Base-by-base conservation (phyloP, 2,888 invertebrate species). In the Azorinus chamasolen region DNA sequence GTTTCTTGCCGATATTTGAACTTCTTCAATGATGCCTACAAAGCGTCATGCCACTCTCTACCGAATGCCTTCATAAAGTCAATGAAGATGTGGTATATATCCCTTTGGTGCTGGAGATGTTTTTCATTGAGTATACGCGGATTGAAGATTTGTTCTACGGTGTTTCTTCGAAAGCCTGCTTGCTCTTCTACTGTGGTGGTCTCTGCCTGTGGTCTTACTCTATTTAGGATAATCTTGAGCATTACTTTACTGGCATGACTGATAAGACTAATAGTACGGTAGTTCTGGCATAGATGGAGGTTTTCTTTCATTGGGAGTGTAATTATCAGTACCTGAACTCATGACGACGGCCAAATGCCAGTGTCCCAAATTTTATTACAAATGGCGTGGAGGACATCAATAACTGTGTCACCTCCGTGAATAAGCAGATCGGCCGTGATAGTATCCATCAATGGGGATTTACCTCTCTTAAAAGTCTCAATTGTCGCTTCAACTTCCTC, bases 251-350 rank as follows among this genome's bases (percentile, higher is more conserved):
- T 79, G 1, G 72, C 51, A 39, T 73, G 68, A 41, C 74, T 37
- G 43, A 79, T 74, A 1, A 76, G 58, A 54, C 71, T 76, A 22
- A 79, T 75, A 0, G 69, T 78, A 14, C 43, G 43, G 53, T 62
- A 66, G 62, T 61, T 66, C 1, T 39, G 10, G 39, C 69, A 58
- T 18, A 43, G 59, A 24, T 54, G 53, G 1, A 77, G 55, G 66
- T 72, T 66, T 12, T 66, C 72, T 66, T 77, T 65, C 5, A 61
- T 43, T 1, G 70, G 41, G 14, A 63, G 61, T 14, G 24, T 22
- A 10, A 22, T 6, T 1, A 20, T 1, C 5, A 66, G 55, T n/a
- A n/a, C n/a, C 1, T 46, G 48, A 18, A 66, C 37, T 43, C 59
- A 69, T 25, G 24, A 45, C 2, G 22, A 24, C 2, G 46, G 46